phyloP scores from a whole-genome alignment of 2,797 vertebrate species.

The Tangara arthus region DNA sequence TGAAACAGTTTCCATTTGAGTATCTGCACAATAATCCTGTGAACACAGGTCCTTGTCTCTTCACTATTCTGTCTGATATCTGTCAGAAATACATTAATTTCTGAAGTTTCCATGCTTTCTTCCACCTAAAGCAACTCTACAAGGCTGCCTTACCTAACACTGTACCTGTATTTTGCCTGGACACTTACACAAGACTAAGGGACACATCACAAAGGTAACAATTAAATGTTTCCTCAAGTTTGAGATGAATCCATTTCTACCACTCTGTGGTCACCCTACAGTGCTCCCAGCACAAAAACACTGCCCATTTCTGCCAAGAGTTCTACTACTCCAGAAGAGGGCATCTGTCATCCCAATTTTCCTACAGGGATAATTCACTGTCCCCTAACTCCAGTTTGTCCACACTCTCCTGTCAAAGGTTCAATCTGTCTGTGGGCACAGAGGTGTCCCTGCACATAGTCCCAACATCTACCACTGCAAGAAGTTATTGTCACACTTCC shows the following conservation, averaged over 20 bases:
- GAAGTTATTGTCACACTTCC: not conserved
- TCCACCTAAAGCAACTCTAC: not conserved
- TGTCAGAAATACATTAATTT: not conserved
- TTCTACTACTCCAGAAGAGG: accelerated
- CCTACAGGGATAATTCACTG: not conserved
- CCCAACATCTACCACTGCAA: not conserved
- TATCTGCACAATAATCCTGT: not conserved
- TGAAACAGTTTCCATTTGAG: not conserved
- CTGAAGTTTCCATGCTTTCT: not conserved
- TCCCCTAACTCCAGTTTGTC: no score
- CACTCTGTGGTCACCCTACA: not conserved
- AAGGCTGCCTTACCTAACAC: not conserved
- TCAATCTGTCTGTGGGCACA: not conserved
- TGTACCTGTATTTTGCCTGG: not conserved
- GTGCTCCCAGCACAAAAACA: not conserved
- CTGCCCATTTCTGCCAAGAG: accelerated
- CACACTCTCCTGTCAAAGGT: not conserved
- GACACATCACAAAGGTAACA: not conserved
- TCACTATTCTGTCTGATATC: not conserved
- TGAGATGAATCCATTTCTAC: not conserved
- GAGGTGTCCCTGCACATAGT: accelerated
- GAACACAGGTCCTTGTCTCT: accelerated
- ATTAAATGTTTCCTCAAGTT: not conserved
- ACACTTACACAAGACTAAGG: not conserved
- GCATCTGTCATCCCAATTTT: not conserved